Evolutionary conservation across 2,888 invertebrate genomes (phyloP), one percentile per base, ranked within the genome.

Genomic region (Anoncus sp.): DNA sequence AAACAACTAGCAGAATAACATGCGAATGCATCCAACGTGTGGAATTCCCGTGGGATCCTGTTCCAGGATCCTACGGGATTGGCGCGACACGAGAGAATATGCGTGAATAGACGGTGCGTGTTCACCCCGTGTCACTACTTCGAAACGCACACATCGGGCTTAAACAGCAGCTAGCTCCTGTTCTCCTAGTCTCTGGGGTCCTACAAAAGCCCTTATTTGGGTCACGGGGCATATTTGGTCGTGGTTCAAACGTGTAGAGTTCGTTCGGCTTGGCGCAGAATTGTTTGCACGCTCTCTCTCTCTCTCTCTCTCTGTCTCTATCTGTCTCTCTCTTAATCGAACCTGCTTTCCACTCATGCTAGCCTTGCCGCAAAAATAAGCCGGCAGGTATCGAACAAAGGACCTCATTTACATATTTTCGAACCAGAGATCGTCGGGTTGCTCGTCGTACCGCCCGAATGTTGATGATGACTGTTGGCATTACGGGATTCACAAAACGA

Each of bases 121-220:
- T 69, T 73, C 73, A 43, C 47, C 70, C 35, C 35, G 10, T 38
- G 18, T 57, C 59, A 14, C 47, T 24, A 53, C 59, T 55, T 27
- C 22, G 83, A 82, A 82, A 82, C 82, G 82, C 71, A 67, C 65
- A 67, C 70, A 75, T 59, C 51, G 40, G 24, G 45, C 22, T 60
- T 47, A 14, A 24, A 47, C 24, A 81, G 82, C 84, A 72, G 43
- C 55, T 10, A 3, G 24, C 57, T 85, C 75, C 87, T 91, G 86
- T 73, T 89, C 85, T 87, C 91, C 91, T 90, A 88, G 76, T 91
- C 85, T 47, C 71, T 76, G 85, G 88, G 90, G 88, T 91, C 90
- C 90, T 90, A 89, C 88, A 87, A 89, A 91, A 91, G 90, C 90
- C 90, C 90, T 91, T 91, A 90, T 90, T 89, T 90, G 90, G 91